Base-by-base conservation (phyloP, 2,113 vertebrate species). In the Scopus umbretta region DNA sequence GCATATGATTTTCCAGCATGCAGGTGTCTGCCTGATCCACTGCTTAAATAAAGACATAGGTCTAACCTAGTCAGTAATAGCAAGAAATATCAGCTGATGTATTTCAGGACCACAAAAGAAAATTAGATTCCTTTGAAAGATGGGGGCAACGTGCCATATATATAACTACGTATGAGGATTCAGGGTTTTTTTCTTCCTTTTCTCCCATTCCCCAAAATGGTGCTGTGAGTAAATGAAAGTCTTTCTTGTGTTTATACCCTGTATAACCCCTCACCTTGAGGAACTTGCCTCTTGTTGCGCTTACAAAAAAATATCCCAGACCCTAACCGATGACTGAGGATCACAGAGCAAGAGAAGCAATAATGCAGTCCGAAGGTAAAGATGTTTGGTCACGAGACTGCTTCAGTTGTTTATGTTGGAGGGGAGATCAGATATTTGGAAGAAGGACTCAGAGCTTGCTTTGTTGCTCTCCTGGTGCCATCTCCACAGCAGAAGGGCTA, bases 21-120 rank as follows among this genome's bases (percentile, higher is more conserved):
- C 26, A 88, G 50, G 56, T 90, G 30, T 67, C 61, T 94, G 79
- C 22, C 52, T 92, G 88, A 78, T 92, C 66, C 80, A 86, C 66
- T 92, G 70, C 78, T 97, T 80, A 89, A 95, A 95, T 88, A 75
- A 92, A 92, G 86, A 91, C 68, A 67, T 52, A 50, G 40, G 25
- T 94, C 87, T 82, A 87, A 90, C 23, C 45, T 67, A 12, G 82
- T 80, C 76, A 70, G 40, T 81, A 95, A 88, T 59, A 88, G 55
- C 22, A 68, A 63, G 71, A 89, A 95, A 43, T 89, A 20, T 73
- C 66, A 87, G 71, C 47, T 88, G 61, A 55, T 40, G 7, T 45
- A 80, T 88, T 96, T 94, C 55, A 83, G 53, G 82, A 66, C 34
- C 26, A 56, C 43, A 86, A 71, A 86, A 94, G 66, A 96, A 96